These are phyloP conservation scores for Diadema setosum DNA, from an alignment of 35 echinoderm and acorn worm genomes.

Conservation along the genomic window DNA sequence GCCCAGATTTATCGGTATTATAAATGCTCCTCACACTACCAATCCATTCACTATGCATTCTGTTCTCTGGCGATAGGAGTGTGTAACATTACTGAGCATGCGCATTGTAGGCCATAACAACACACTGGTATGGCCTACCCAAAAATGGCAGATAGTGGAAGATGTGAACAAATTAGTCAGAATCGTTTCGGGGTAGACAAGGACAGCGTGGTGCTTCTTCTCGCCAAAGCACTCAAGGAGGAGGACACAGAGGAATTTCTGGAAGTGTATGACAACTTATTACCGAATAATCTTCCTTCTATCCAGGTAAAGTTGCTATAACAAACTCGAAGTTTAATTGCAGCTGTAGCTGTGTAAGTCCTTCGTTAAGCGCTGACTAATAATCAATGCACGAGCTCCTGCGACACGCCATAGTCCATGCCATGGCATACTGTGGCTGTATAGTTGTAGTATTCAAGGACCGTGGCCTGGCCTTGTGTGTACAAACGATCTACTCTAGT, in stretches of 20 bases:
- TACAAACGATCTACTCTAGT: too few species aligned
- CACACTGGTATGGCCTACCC: neutral
- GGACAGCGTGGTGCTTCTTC: neutral
- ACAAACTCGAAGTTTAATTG: neutral
- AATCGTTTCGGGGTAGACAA: neutral
- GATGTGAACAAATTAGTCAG: neutral
- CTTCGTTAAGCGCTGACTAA: too few species aligned
- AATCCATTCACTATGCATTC: too few species aligned
- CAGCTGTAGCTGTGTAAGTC: neutral
- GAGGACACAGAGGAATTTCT: slow-evolving; percentile 6
- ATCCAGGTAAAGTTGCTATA: neutral
- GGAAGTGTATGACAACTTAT: slow-evolving; percentile 6
- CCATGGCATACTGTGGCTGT: too few species aligned
- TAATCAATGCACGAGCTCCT: too few species aligned
- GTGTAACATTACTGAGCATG: slow-evolving; percentile 15
- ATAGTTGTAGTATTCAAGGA: too few species aligned
- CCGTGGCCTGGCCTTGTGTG: too few species aligned
- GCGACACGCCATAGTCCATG: too few species aligned
- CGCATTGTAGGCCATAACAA: slow-evolving; percentile 19
- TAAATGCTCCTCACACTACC: too few species aligned
- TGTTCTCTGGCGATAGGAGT: too few species aligned
- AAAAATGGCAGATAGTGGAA: slow-evolving; percentile 29
- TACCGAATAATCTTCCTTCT: neutral
- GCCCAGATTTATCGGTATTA: too few species aligned
- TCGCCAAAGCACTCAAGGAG: slow-evolving; percentile 1